Percentiles rank a stretch among this genome's conserved stretches.
Conservation (phyloP, 1,140 invertebrate species). For the Hylaeus anthracinus region DNA sequence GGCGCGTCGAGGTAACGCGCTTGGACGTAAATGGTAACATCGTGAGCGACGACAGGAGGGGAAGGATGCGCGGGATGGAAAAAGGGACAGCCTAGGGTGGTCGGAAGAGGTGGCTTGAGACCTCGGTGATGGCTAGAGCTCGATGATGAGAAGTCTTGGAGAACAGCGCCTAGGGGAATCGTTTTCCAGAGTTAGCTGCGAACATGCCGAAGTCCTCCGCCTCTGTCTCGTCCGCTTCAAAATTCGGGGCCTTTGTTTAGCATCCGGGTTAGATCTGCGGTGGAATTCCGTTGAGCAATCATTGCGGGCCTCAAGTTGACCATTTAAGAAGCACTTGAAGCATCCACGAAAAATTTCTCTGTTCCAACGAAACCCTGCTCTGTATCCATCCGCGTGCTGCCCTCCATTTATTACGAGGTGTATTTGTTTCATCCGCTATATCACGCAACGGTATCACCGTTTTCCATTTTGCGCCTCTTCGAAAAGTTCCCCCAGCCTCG, state of each 20-base stretch:
- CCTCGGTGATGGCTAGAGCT: constrained; percentile 28
- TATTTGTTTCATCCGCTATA: background rate
- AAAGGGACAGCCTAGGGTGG: constrained; percentile 27
- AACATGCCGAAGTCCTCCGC: constrained; percentile 18
- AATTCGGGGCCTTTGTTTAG: constrained; percentile 21
- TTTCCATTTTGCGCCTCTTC: background rate
- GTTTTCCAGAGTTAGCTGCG: constrained; percentile 50
- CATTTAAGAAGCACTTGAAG: background rate
- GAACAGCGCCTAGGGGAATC: constrained; percentile 66
- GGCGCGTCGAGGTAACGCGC: constrained; percentile 26
- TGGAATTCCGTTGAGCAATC: constrained; percentile 2
- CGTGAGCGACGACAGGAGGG: background rate
- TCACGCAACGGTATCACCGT: background rate
- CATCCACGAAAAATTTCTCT: too few relatives aligned
- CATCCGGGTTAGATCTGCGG: background rate
- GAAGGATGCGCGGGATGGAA: constrained; percentile 21
- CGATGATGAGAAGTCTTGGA: constrained; percentile 63
- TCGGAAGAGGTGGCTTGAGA: constrained; percentile 7
- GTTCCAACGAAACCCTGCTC: too few relatives aligned
- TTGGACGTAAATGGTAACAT: constrained; percentile 49
- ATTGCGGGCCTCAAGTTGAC: background rate
- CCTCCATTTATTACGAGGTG: too few relatives aligned
- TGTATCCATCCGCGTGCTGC: too few relatives aligned
- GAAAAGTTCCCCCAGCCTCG: background rate
- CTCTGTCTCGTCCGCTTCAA: background rate